A percentile compares a stretch with the other conserved stretches of the same genome.
These are phyloP conservation scores for Platanista minor DNA, from an alignment of 2,113 vertebrate species.

Conservation along the genomic window DNA sequence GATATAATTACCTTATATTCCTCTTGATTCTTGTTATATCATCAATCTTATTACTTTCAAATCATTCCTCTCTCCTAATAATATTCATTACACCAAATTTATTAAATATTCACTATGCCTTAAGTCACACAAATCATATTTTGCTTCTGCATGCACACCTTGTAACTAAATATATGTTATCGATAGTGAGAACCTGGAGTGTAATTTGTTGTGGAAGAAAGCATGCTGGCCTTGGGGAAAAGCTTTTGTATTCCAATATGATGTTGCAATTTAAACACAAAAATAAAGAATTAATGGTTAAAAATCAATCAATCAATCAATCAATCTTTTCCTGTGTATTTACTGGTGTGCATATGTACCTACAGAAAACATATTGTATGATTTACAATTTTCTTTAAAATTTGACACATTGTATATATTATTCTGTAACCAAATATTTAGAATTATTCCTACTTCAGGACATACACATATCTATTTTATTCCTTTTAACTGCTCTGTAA, in stretches of 20 bases:
- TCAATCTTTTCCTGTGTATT: neutral
- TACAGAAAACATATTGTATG: neutral
- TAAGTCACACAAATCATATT: neutral
- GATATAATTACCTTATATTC: neutral
- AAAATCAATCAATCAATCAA: too few species aligned
- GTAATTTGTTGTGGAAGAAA: neutral
- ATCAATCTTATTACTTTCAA: neutral
- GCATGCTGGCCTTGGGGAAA: neutral
- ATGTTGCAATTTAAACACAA: constrained; percentile 12
- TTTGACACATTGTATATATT: neutral
- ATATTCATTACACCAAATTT: constrained; percentile 23
- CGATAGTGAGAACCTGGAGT: neutral
- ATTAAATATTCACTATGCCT: constrained; percentile 30
- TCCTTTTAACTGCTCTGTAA: neutral
- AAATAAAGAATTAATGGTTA: constrained; percentile 7
- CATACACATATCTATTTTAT: neutral
- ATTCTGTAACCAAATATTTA: neutral
- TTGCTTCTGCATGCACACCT: neutral
- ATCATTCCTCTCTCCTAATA: neutral
- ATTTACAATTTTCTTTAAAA: neutral
- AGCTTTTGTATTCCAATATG: neutral
- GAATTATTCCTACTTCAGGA: neutral
- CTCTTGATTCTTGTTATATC: constrained; percentile 8
- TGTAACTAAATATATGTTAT: constrained; percentile 32
- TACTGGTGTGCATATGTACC: neutral